Percentiles rank a stretch among this genome's conserved stretches.
Conservation (phyloP, 1,140 invertebrate species). For the Drosophila nannoptera region DNA sequence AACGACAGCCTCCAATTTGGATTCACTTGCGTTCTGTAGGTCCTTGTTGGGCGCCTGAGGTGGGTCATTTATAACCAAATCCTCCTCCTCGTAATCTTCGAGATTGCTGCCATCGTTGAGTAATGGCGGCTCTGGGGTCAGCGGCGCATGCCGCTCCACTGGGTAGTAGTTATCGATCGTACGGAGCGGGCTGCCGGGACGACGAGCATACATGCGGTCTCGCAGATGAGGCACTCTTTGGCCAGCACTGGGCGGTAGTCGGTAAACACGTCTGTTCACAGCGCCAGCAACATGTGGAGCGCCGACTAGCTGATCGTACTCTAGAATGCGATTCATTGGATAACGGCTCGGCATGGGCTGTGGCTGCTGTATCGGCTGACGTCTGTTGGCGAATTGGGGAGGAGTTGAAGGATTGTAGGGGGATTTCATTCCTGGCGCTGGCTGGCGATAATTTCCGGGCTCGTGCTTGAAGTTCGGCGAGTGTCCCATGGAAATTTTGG, state of each 20-base stretch:
- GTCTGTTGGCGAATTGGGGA: slow-evolving; percentile 69
- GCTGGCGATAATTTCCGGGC: slow-evolving; percentile 72
- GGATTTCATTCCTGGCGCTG: slow-evolving; percentile 67
- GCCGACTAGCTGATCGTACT: slow-evolving; percentile 47
- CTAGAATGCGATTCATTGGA: slow-evolving; percentile 64
- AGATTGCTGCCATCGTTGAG: slow-evolving; percentile 54
- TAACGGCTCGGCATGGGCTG: slow-evolving; percentile 47
- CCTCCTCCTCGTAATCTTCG: slow-evolving; percentile 73
- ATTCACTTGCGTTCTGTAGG: slow-evolving; percentile 41
- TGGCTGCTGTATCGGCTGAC: slow-evolving; percentile 49
- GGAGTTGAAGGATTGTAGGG: slow-evolving; percentile 53
- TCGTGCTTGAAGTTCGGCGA: slow-evolving; percentile 72
- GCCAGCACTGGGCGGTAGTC: slow-evolving; percentile 56
- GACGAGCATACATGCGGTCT: slow-evolving; percentile 57
- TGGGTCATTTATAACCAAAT: slow-evolving; percentile 75
- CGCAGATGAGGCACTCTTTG: slow-evolving; percentile 51
- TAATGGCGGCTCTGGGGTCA: slow-evolving; percentile 40
- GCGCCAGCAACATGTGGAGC: slow-evolving; percentile 39
- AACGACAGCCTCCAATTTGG: slow-evolving; percentile 79
- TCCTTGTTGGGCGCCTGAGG: slow-evolving; percentile 65
- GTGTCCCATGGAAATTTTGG: slow-evolving; percentile 82
- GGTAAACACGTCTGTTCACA: slow-evolving; percentile 70
- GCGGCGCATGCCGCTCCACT: slow-evolving; percentile 62
- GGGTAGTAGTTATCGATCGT: slow-evolving; percentile 55
- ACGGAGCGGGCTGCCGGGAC: slow-evolving; percentile 45